Base-by-base conservation (phyloP, 2,797 vertebrate species). In the Sebastes hubbsi region DNA sequence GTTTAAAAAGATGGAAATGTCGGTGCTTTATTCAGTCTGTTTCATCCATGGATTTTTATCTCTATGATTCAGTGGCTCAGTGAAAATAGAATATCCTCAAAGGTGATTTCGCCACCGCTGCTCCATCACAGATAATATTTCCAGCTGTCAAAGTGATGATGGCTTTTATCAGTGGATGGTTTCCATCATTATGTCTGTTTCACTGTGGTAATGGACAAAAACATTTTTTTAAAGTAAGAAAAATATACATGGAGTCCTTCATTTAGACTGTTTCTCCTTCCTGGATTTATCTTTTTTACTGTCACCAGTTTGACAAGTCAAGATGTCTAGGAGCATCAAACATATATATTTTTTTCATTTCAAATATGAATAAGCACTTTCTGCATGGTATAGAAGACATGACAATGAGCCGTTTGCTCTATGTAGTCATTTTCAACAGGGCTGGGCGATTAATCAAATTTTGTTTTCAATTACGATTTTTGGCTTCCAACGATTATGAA, bases 1-100 rank as follows among this genome's bases (percentile, higher is more conserved):
- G 75, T 78, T 83, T 78, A 73, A 91, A 85, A 81, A 75, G 68
- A 79, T 78, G 80, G 59, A 86, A 88, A 86, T 86, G 70, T 72
- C 3, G 0, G 22, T 20, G 65, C 52, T 59, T 84, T 74, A 65
- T 81, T 81, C 76, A 61, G 49, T 78, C 65, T 63, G 49, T 86
- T 89, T 91, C 30, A 81, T 82, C 66, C 34, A 20, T 22, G 36
- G 27, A 38, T 84, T 77, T 69, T 69, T 69, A 71, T 82, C 70
- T 72, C 14, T 30, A 8, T 83, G 25, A 75, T 73, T 49, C 55
- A 30, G 38, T 52, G 55, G 56, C 72, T 86, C 70, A 36, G 65
- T 42, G 60, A 73, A 85, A 78, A 85, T 42, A 62, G 69, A 82
- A 85, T 61, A 81, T 80, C 80, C 52, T 78, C 20, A 73, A 64